Evolutionary conservation across 2,888 invertebrate species (phyloP).

Genomic region (Spatulosminthurus flaviceps): DNA sequence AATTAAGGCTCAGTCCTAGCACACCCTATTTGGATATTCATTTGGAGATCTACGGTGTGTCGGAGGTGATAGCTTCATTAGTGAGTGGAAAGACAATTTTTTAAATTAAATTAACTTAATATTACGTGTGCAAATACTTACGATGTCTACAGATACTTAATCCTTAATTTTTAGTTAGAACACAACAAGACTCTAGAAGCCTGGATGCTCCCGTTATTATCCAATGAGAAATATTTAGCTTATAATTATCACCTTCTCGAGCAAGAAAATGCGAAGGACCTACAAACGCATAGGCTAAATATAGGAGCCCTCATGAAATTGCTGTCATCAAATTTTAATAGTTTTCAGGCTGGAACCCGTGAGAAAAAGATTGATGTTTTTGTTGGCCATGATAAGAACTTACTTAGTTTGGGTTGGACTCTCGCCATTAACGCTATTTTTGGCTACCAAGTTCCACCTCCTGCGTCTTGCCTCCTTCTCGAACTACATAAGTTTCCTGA

Average conservation of each 20-base stretch:
- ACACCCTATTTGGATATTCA: not conserved
- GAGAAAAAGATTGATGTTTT: not conserved
- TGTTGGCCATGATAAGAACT: not conserved
- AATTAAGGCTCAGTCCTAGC: no score
- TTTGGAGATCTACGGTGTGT: not conserved
- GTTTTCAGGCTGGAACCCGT: not conserved
- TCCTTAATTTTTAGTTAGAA: not conserved
- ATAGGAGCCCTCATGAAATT: not conserved
- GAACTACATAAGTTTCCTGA: not conserved
- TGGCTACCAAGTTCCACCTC: not conserved
- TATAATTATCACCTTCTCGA: not conserved
- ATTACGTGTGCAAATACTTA: not conserved
- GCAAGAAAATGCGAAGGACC: not conserved
- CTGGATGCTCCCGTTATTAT: not conserved
- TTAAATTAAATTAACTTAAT: not conserved
- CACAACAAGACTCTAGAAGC: not conserved
- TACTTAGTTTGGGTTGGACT: not conserved
- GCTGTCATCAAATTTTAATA: not conserved
- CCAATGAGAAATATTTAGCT: not conserved
- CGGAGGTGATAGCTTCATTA: not conserved
- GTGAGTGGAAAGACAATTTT: not conserved
- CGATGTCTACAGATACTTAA: not conserved
- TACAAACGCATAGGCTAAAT: not conserved
- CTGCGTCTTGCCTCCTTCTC: not conserved
- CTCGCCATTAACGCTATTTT: not conserved